phyloP scores from a whole-genome alignment of 1,140 invertebrate genomes.

The Diploscapter pachys region DNA sequence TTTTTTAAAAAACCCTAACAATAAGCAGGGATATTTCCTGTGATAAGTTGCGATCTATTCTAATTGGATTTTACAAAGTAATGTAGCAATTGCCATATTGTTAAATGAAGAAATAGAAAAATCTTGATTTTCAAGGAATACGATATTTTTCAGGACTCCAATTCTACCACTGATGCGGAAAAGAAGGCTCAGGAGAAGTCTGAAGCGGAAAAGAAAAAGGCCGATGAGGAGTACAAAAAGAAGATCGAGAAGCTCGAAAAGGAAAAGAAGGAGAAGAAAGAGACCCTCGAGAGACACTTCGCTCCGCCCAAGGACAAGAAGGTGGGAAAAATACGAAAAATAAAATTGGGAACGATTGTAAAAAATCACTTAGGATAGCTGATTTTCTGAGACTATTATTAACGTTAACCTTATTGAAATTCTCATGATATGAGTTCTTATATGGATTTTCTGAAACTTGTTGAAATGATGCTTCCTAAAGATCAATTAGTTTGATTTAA shows the following conservation, averaged over 20 bases:
- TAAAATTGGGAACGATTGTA: too few species aligned
- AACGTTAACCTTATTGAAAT: neutral
- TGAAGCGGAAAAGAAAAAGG: constrained; percentile 29
- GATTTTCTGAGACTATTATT: neutral
- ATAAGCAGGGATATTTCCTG: too few species aligned
- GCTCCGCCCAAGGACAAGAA: constrained; percentile 72
- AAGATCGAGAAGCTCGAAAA: constrained; percentile 27
- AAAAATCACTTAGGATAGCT: too few species aligned
- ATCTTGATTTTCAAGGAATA: too few species aligned
- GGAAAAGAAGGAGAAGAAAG: constrained; percentile 46
- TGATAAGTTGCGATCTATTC: too few species aligned
- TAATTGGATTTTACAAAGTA: too few species aligned
- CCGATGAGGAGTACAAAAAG: constrained; percentile 30
- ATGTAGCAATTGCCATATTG: too few species aligned
- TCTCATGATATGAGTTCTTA: neutral
- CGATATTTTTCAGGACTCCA: constrained; percentile 1
- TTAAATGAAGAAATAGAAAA: too few species aligned
- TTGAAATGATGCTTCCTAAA: too few species aligned
- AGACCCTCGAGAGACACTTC: constrained; percentile 71
- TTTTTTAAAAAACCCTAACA: too few species aligned
- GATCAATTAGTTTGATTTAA: too few species aligned
- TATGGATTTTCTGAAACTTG: too few species aligned
- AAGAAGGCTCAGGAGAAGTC: constrained; percentile 19
- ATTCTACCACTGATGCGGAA: constrained; percentile 15
- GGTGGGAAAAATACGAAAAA: constrained; percentile 62